These are phyloP conservation scores for Pterocles burchelli DNA, from an alignment of 2,113 vertebrate species.

Conservation along the genomic window DNA sequence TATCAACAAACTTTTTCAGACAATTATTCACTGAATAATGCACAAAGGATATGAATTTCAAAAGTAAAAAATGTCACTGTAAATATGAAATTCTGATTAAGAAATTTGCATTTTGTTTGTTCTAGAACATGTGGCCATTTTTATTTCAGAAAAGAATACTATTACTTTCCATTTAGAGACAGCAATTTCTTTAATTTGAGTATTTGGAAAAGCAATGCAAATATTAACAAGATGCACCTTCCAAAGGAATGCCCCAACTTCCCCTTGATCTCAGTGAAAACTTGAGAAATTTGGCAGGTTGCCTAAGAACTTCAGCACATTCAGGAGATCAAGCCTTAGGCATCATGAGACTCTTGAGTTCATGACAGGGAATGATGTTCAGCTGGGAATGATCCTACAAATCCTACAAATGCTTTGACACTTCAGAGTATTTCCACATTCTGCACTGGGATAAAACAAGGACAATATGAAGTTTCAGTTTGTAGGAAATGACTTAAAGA, in stretches of 20 bases:
- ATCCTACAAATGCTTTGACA: neutral
- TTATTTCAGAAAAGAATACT: slow-evolving; percentile 26
- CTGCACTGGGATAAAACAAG: neutral
- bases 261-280: slow-evolving; percentile 50
- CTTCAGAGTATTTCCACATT: slow-evolving; percentile 26
- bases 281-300: slow-evolving; percentile 46
- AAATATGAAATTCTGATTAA: slow-evolving; percentile 53
- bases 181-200: slow-evolving; percentile 20
- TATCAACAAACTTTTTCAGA: slow-evolving; percentile 46
- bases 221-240: slow-evolving; percentile 39
- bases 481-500: neutral
- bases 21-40: slow-evolving; percentile 64
- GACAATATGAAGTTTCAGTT: neutral
- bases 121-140: slow-evolving; percentile 33
- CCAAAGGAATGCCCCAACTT: slow-evolving; percentile 12
- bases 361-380: slow-evolving; percentile 28
- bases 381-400: neutral
- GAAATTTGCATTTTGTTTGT: slow-evolving; percentile 64
- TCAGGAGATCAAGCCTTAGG: slow-evolving; percentile 41
- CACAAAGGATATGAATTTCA: slow-evolving; percentile 59
- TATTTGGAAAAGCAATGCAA: slow-evolving; percentile 12
- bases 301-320: slow-evolving; percentile 23
- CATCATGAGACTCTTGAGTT: slow-evolving; percentile 5
- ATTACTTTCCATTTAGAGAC: slow-evolving; percentile 14
- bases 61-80: slow-evolving; percentile 36